Evolutionary conservation across 2,797 vertebrate species (phyloP), one percentile per base, ranked within the genome.

Genomic region (Hemibagrus guttatus): DNA sequence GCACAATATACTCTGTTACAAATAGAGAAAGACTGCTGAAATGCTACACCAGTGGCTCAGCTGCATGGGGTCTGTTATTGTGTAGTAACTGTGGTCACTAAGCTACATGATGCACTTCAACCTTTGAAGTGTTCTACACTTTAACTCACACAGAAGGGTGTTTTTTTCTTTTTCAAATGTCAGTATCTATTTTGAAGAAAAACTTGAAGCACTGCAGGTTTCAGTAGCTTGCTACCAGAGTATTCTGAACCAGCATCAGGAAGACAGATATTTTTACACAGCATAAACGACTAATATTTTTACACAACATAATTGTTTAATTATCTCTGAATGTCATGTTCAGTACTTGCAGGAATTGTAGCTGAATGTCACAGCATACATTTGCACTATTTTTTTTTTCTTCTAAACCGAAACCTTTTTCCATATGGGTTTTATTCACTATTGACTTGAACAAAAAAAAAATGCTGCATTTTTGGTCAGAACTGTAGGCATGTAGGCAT

Each of bases 371-470:
- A 39, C 46, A 56, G 59, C 12, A 84, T 28, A 42, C 31, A 56
- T n/a, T 59, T 85, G 75, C 84, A 80, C 63, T 28, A 56, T 16
- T 39, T 69, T 85, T 72, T n/a, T 69, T 85, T 72, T 16, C n/a
- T n/a, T n/a, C n/a, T 5, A 72, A 26, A 59, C 68, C n/a, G 6
- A 26, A 75, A 64, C 16, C 0, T 23, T 23, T 31, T 81, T 26
- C 39, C 8, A 26, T 49, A 49, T 79, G 52, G 26, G 52, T 26
- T 71, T 72, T 72, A 49, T 35, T 68, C 23, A 2, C 7, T 54
- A 28, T 54, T 16, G 35, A 52, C 66, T 59, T 59, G 64, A 28
- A 58, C 49, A 76, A 63, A 39, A 35, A 61, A 75, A 75, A 52
- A 69, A 80, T 59, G 84, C 63, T 69, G 84, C 64, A n/a, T 31